A percentile compares a stretch with the other conserved stretches of the same genome.
phyloP scores from a whole-genome alignment of 2,888 invertebrate genomes.

The Oscheius sp. region DNA sequence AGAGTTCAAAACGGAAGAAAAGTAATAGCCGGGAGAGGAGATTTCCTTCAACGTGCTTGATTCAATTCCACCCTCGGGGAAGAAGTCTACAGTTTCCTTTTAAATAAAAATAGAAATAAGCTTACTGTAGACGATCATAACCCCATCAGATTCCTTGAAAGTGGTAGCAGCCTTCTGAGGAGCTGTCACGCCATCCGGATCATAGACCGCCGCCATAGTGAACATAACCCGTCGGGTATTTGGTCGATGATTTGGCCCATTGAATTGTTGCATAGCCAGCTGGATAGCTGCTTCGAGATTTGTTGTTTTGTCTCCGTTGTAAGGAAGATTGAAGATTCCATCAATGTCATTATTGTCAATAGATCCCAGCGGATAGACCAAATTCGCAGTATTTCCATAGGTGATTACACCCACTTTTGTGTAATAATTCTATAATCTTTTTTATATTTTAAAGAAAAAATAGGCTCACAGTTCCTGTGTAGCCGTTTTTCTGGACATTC shows the following conservation, averaged over 20 bases:
- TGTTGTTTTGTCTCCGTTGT: slow-evolving; percentile 3
- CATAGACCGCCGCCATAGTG: slow-evolving; percentile 19
- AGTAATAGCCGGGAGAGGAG: slow-evolving; percentile 30
- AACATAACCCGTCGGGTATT: slow-evolving; percentile 27
- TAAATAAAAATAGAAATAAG: too few relatives aligned
- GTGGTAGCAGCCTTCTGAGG: slow-evolving; percentile 25
- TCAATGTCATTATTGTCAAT: slow-evolving; percentile 18
- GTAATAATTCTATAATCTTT: not conserved
- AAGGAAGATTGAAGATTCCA: not conserved
- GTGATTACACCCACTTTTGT: slow-evolving; percentile 27
- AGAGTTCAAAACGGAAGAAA: not conserved
- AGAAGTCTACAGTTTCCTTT: slow-evolving; percentile 13
- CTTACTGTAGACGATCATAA: slow-evolving; percentile 33
- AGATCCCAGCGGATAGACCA: slow-evolving; percentile 3
- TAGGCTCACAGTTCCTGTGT: not conserved
- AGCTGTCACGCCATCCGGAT: slow-evolving; percentile 1
- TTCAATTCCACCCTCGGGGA: not conserved
- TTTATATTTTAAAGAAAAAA: too few relatives aligned
- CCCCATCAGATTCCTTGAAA: slow-evolving; percentile 32
- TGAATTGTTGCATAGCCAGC: slow-evolving; percentile 13
- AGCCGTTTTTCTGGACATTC: slow-evolving; percentile 10
- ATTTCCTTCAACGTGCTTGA: not conserved
- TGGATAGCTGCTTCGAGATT: slow-evolving; percentile 25
- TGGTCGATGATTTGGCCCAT: slow-evolving; percentile 12
- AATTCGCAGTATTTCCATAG: not conserved